Percentiles rank a stretch among this genome's conserved stretches.
Evolutionary conservation across 2,113 vertebrate species (phyloP).

Genomic region (Pterophyllum scalare): DNA sequence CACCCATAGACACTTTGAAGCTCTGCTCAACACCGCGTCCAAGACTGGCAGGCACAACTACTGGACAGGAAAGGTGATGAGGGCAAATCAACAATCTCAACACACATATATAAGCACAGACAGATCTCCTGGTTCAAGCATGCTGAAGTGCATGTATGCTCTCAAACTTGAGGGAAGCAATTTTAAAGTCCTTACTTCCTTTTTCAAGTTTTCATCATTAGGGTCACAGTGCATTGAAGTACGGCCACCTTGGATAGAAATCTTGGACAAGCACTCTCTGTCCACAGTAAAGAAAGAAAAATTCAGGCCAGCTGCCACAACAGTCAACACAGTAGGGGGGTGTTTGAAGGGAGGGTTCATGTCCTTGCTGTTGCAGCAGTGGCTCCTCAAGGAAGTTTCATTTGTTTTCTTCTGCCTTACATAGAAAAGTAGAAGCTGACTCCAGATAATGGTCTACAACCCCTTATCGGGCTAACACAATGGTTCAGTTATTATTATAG

Average conservation of each 20-base stretch:
- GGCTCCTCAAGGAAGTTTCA: background rate
- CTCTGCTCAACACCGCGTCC: slow-evolving; percentile 26
- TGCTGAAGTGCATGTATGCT: background rate
- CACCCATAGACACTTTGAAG: slow-evolving; percentile 21
- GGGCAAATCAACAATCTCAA: slow-evolving; percentile 51
- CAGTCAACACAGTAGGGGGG: background rate
- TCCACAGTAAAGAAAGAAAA: background rate
- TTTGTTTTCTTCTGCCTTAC: background rate
- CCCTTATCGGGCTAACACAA: background rate
- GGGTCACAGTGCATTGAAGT: slow-evolving; percentile 19
- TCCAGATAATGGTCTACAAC: background rate
- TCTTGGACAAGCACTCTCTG: background rate
- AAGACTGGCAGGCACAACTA: slow-evolving; percentile 39
- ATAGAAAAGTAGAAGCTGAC: background rate
- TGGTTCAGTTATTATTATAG: background rate
- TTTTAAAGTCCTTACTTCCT: slow-evolving; percentile 36
- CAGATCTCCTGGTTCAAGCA: slow-evolving; percentile 14
- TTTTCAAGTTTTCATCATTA: slow-evolving; percentile 21
- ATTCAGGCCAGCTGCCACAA: slow-evolving; percentile 3
- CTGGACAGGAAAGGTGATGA: slow-evolving; percentile 38
- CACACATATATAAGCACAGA: slow-evolving; percentile 38
- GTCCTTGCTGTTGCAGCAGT: background rate
- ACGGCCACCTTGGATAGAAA: slow-evolving; percentile 20
- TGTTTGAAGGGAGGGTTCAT: slow-evolving; percentile 1
- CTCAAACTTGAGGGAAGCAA: slow-evolving; percentile 22